Conservation (phyloP, 1,140 invertebrate species). For the Eumaeus atala region DNA sequence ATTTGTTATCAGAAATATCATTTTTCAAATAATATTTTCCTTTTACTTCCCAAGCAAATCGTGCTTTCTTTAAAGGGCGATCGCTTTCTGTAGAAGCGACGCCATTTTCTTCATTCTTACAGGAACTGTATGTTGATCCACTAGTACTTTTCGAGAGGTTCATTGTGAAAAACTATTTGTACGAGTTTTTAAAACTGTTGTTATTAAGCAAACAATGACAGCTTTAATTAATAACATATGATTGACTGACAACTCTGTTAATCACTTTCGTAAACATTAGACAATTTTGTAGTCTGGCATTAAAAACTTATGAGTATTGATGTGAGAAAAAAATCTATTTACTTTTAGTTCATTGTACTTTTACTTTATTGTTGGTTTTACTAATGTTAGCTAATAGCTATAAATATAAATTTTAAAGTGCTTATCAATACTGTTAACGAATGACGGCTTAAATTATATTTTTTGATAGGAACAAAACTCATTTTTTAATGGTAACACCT, state of each 20-base stretch:
- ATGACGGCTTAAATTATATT: too few relatives aligned
- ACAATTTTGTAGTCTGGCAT: constrained; percentile 1
- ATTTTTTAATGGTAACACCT: too few relatives aligned
- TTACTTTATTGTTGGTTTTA: too few relatives aligned
- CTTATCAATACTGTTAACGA: too few relatives aligned
- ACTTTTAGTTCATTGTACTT: too few relatives aligned
- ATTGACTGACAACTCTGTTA: constrained; percentile 66
- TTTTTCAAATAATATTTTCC: constrained; percentile 76
- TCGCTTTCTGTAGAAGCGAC: constrained; percentile 65
- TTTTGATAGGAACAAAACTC: too few relatives aligned
- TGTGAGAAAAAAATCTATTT: too few relatives aligned
- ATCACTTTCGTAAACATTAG: constrained; percentile 32
- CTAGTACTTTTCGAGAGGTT: constrained; percentile 49
- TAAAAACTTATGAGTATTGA: too few relatives aligned
- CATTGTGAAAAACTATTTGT: constrained; percentile 40
- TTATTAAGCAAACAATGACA: constrained; percentile 71
- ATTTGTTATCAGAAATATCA: constrained; percentile 39
- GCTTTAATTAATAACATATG: constrained; percentile 69
- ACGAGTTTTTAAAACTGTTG: constrained; percentile 37
- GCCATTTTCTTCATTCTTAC: constrained; percentile 70
- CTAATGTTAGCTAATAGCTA: too few relatives aligned
- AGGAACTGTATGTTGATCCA: constrained; percentile 63
- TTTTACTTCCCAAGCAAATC: constrained; percentile 79
- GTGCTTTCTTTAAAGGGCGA: constrained; percentile 77
- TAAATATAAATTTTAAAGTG: too few relatives aligned